These are phyloP conservation scores for Drosophila auraria DNA, from an alignment of 1,140 invertebrate genomes.

Conservation along the genomic window DNA sequence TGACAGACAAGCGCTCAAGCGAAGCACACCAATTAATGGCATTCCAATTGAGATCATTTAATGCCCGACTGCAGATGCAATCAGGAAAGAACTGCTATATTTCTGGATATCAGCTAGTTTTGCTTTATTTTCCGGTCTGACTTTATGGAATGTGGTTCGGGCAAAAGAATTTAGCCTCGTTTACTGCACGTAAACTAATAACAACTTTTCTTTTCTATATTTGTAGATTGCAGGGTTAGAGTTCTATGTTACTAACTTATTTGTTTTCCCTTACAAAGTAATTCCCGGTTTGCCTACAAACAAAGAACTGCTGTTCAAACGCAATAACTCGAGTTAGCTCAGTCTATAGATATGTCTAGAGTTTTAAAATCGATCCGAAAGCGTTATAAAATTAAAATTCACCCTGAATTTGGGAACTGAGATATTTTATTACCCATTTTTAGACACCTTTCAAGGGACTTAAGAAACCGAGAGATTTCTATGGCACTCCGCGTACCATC, in stretches of 20 bases:
- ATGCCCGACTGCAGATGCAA: conserved; percentile 50
- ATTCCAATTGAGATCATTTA: conserved; percentile 46
- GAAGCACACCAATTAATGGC: conserved; percentile 35
- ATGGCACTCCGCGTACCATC: neutral
- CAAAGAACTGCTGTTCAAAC: too few relatives aligned
- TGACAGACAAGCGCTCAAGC: conserved; percentile 23
- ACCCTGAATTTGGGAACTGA: neutral
- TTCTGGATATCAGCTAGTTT: conserved; percentile 36
- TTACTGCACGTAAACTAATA: neutral
- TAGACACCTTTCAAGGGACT: neutral
- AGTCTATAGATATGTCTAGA: too few relatives aligned
- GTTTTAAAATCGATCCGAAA: too few relatives aligned
- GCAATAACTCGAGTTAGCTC: too few relatives aligned
- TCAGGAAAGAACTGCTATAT: conserved; percentile 39
- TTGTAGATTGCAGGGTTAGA: neutral
- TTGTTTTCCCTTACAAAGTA: too few relatives aligned
- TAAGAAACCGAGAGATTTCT: too few relatives aligned
- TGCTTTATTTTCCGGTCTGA: neutral
- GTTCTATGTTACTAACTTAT: too few relatives aligned
- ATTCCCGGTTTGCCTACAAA: too few relatives aligned
- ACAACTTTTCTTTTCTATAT: neutral
- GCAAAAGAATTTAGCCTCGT: neutral
- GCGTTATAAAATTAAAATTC: too few relatives aligned
- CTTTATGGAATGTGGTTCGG: neutral
- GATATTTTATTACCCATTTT: neutral